These are phyloP conservation scores for Pteromalus puparum DNA, from an alignment of 1,140 invertebrate genomes.

Conservation along the genomic window DNA sequence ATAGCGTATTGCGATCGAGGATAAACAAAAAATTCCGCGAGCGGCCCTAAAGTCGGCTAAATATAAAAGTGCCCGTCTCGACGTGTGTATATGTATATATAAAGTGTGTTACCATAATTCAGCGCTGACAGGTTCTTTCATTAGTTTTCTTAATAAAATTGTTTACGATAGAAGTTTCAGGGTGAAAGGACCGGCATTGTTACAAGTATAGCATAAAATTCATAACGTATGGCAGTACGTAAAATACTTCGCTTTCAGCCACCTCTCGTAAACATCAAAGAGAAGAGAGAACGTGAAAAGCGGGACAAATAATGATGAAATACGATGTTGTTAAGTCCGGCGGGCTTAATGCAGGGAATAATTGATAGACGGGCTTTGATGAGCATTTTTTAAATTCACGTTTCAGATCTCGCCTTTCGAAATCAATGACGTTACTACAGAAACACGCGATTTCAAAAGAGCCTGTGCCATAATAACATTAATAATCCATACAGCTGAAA, in stretches of 20 bases:
- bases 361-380: slow-evolving; percentile 24
- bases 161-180: slow-evolving; percentile 22
- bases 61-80: slow-evolving; percentile 16
- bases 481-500: no score
- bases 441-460: background rate
- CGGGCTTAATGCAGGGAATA: slow-evolving; percentile 24
- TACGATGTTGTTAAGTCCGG: slow-evolving; percentile 35
- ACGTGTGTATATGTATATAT: background rate
- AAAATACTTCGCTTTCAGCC: slow-evolving; percentile 39
- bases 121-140: slow-evolving; percentile 17
- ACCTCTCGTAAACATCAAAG: slow-evolving; percentile 46
- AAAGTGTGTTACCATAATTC: slow-evolving; percentile 35
- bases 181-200: slow-evolving; percentile 36
- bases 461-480: no score
- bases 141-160: slow-evolving; percentile 49
- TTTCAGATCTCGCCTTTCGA: background rate
- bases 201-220: slow-evolving; percentile 44
- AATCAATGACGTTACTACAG: background rate
- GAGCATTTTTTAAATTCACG: slow-evolving; percentile 35
- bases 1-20: background rate
- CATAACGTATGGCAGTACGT: slow-evolving; percentile 35
- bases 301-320: slow-evolving; percentile 48
- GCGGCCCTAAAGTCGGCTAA: background rate
- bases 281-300: slow-evolving; percentile 30
- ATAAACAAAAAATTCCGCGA: background rate